Evolutionary conservation across 2,797 vertebrate species (phyloP).

Genomic region (Anguilla anguilla): DNA sequence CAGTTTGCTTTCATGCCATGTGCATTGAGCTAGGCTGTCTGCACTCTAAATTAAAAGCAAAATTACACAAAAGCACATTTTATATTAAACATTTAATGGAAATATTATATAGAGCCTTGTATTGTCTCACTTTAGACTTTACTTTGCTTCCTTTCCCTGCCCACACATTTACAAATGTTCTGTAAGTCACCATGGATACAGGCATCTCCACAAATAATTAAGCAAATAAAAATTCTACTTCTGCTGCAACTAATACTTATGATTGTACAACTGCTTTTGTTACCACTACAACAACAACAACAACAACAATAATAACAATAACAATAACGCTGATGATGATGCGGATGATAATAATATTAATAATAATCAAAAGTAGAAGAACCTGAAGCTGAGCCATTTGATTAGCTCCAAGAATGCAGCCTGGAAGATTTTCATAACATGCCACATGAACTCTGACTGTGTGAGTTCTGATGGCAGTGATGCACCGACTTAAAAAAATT

Average conservation of each 20-base stretch:
- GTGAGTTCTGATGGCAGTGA: background rate
- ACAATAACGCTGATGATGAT: too few relatives aligned
- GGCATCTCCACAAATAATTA: background rate
- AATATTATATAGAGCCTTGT: background rate
- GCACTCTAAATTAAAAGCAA: background rate
- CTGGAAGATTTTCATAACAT: background rate
- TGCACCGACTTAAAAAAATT: background rate
- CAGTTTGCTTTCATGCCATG: too few relatives aligned
- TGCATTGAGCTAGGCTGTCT: background rate
- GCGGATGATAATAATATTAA: too few relatives aligned
- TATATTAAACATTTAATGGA: background rate
- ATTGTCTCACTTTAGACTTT: background rate
- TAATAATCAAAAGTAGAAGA: too few relatives aligned
- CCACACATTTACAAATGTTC: constrained; percentile 2
- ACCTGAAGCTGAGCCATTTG: too few relatives aligned
- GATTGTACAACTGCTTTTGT: background rate
- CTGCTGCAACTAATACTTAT: background rate
- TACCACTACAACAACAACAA: background rate
- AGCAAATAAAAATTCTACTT: background rate
- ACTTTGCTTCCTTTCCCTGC: background rate
- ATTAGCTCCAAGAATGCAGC: background rate
- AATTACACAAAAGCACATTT: background rate
- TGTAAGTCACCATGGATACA: background rate
- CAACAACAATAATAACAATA: too few relatives aligned
- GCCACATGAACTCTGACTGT: background rate